phyloP scores from a whole-genome alignment of 92 coral and sea anemone genomes.

The Heliopora coerulea region DNA sequence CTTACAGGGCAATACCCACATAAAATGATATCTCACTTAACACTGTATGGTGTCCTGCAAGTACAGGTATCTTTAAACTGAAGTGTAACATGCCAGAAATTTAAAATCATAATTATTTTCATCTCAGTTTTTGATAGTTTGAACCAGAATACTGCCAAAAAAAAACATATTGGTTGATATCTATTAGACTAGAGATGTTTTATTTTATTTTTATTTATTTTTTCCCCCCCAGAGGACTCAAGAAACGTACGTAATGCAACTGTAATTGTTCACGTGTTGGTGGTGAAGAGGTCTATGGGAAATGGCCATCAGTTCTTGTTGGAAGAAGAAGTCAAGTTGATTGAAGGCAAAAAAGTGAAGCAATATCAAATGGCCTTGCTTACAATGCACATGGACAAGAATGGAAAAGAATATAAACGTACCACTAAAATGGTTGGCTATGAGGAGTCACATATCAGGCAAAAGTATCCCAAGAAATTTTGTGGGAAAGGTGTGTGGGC shows the following conservation, averaged over 20 bases:
- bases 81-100: too few relatives aligned
- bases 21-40: too few relatives aligned
- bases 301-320: slow-evolving; percentile 13
- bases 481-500: slow-evolving; percentile 4
- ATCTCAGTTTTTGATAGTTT: too few relatives aligned
- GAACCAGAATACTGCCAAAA: too few relatives aligned
- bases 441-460: slow-evolving; percentile 20
- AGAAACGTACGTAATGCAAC: not conserved
- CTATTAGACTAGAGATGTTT: too few relatives aligned
- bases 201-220: not conserved
- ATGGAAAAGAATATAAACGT: slow-evolving; percentile 25
- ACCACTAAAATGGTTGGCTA: not conserved
- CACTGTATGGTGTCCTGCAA: too few relatives aligned
- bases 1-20: too few relatives aligned
- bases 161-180: too few relatives aligned
- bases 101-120: too few relatives aligned
- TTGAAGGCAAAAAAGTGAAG: slow-evolving; percentile 56
- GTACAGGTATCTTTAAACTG: too few relatives aligned
- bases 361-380: slow-evolving; percentile 73
- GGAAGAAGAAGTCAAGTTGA: slow-evolving; percentile 13
- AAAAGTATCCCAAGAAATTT: not conserved
- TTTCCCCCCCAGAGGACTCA: not conserved
- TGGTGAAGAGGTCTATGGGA: not conserved
- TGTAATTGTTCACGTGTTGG: slow-evolving; percentile 13
- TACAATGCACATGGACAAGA: slow-evolving; percentile 66